Conservation (phyloP, 1,140 invertebrate genomes). For the Leptopilina boulardi region DNA sequence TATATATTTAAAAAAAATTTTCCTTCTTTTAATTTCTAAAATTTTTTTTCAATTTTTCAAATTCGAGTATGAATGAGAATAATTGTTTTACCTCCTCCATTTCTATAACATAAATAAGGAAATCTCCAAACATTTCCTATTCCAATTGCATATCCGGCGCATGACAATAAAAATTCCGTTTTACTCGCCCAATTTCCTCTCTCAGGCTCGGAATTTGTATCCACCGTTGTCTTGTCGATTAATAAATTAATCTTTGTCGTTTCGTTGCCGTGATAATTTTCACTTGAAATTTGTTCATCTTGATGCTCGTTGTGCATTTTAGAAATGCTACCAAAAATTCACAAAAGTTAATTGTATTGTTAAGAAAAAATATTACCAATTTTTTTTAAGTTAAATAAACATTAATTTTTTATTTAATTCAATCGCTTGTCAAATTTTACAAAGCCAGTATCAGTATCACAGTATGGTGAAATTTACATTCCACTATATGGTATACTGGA, state of each 20-base stretch:
- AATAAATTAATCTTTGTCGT: constrained; percentile 25
- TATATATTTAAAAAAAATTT: too few relatives aligned
- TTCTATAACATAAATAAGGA: constrained; percentile 83
- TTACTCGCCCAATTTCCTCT: constrained; percentile 82
- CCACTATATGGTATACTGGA: too few relatives aligned
- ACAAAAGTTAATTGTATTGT: too few relatives aligned
- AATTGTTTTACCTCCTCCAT: constrained; percentile 78
- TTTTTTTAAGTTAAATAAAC: too few relatives aligned
- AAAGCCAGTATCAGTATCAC: too few relatives aligned
- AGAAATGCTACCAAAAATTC: constrained; percentile 43
- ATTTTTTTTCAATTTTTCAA: too few relatives aligned
- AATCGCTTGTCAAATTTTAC: too few relatives aligned
- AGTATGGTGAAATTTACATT: too few relatives aligned
- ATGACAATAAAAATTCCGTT: constrained; percentile 85
- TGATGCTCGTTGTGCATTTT: constrained; percentile 21
- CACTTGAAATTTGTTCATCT: constrained; percentile 27
- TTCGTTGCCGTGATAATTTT: constrained; percentile 41
- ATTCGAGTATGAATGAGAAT: not conserved
- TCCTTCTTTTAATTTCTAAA: too few relatives aligned
- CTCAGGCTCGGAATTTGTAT: constrained; percentile 50
- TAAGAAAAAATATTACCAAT: too few relatives aligned
- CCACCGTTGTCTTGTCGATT: not conserved
- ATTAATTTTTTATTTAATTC: too few relatives aligned
- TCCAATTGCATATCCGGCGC: constrained; percentile 85
- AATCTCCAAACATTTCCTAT: constrained; percentile 87